These are phyloP conservation scores for Mesocentrotus franciscanus DNA, from an alignment of 53 echinoderm and acorn worm genomes.

Conservation along the genomic window DNA sequence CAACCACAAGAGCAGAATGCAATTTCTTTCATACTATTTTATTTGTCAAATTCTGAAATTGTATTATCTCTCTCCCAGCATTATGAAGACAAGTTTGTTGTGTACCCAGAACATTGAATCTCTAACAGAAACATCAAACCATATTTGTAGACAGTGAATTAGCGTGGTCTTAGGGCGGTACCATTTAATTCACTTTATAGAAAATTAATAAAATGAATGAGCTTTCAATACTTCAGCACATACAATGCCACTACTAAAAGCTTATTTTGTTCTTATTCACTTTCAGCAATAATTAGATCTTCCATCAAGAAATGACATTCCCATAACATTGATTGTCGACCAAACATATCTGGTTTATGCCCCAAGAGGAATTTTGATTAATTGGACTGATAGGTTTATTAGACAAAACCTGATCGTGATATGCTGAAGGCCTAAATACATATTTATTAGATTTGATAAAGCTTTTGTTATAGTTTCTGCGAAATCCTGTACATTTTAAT, in stretches of 20 bases:
- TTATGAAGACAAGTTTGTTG: not conserved
- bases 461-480: not conserved
- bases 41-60: not conserved
- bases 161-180: not conserved
- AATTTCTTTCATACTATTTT: not conserved
- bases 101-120: not conserved
- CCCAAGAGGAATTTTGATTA: not conserved
- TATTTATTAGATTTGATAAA: not conserved
- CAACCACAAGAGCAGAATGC: not conserved
- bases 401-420: not conserved
- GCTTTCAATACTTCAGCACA: not conserved
- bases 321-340: not conserved
- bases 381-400: conserved; percentile 6
- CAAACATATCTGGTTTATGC: not conserved
- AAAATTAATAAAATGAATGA: not conserved
- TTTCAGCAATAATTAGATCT: not conserved
- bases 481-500: not conserved
- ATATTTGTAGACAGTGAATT: not conserved
- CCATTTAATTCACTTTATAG: not conserved
- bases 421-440: conserved; percentile 33
- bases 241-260: not conserved
- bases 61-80: no score
- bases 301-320: not conserved
- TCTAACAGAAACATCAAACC: not conserved
- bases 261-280: not conserved